phyloP scores from a whole-genome alignment of 2,113 vertebrate species.

The Eclectus roratus region DNA sequence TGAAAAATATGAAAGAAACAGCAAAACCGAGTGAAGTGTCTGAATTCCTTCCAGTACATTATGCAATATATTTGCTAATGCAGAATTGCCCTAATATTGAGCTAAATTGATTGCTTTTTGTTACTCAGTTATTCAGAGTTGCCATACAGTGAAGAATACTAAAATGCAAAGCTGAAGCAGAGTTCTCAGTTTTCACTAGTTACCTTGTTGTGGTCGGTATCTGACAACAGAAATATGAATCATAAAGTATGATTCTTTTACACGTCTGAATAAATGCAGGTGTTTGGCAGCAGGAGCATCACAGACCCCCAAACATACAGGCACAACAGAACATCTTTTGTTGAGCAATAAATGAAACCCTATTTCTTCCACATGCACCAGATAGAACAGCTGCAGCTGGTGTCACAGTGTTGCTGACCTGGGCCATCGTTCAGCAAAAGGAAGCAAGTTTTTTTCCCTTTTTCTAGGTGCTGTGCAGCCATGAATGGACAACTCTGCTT shows the following conservation, averaged over 20 bases:
- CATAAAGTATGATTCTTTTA: background rate
- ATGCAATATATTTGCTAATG: background rate
- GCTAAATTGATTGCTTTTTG: background rate
- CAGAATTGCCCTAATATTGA: background rate
- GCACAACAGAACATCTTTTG: slow-evolving; percentile 47
- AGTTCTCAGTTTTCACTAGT: background rate
- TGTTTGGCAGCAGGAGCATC: slow-evolving; percentile 60
- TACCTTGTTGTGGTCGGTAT: background rate
- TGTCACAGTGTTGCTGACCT: rapidly evolving
- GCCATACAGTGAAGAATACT: background rate
- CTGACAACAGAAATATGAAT: background rate
- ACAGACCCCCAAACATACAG: background rate
- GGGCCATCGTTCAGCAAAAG: rapidly evolving
- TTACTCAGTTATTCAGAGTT: background rate
- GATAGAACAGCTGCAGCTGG: slow-evolving; percentile 26
- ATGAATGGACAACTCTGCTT: background rate
- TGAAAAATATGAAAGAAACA: background rate
- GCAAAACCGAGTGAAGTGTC: background rate
- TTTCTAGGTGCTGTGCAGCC: background rate
- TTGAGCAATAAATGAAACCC: slow-evolving; percentile 10
- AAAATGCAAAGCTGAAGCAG: rapidly evolving
- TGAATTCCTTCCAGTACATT: background rate
- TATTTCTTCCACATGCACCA: background rate
- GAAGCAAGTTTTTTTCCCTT: background rate
- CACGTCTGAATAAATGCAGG: slow-evolving; percentile 55